Evolutionary conservation across 2,113 vertebrate genomes (phyloP).

Genomic region (Melanerpes aurifrons): DNA sequence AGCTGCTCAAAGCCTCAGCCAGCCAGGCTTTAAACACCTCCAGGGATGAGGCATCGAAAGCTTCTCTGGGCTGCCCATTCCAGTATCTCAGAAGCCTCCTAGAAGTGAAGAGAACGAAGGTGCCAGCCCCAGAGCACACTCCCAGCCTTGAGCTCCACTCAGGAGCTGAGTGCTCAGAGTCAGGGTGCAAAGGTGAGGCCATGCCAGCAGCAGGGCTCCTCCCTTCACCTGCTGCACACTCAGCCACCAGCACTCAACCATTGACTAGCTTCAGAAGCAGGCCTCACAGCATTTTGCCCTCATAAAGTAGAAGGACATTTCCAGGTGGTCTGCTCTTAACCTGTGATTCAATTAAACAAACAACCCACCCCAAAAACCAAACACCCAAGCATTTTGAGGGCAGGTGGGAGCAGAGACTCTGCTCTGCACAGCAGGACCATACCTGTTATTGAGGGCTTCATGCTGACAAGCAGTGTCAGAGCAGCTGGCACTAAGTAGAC

Average conservation of each 20-base stretch:
- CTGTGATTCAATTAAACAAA: neutral
- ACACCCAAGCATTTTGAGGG: neutral
- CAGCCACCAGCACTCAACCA: neutral
- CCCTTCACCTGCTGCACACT: neutral
- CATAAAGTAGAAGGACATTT: neutral
- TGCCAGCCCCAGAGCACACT: neutral
- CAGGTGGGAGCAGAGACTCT: neutral
- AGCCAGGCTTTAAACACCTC: no score
- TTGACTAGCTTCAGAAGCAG: neutral
- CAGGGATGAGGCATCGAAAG: no score
- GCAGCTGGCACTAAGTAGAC: conserved; percentile 84
- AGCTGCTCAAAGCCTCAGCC: no score
- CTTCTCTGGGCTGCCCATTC: no score
- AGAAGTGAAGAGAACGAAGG: neutral
- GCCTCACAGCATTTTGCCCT: neutral
- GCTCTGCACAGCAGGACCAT: conserved; percentile 20
- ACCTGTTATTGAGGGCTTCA: conserved; percentile 87
- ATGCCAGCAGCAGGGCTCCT: neutral
- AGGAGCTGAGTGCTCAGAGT: fast-evolving
- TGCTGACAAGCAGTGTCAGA: conserved; percentile 80
- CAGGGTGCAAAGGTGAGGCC: neutral
- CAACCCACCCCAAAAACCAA: neutral
- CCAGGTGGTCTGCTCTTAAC: neutral
- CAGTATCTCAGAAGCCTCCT: no score
- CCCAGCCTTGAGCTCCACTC: neutral